These are phyloP conservation scores for Steinernema carpocapsae DNA, from an alignment of 2,888 invertebrate genomes.

Conservation along the genomic window DNA sequence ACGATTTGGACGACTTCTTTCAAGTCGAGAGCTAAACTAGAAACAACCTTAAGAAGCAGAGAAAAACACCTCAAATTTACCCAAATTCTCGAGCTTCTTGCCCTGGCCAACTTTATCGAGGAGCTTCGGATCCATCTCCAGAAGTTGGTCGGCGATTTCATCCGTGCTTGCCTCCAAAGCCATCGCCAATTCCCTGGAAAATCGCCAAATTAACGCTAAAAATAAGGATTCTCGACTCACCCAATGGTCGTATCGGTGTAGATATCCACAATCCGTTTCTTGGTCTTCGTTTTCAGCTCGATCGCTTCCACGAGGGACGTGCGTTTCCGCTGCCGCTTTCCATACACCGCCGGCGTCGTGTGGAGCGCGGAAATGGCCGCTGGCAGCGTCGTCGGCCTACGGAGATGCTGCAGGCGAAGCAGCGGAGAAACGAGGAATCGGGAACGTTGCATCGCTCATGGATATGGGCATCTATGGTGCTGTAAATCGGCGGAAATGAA, in stretches of 20 bases:
- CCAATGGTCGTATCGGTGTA: slow-evolving; percentile 52
- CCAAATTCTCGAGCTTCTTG: too few relatives aligned
- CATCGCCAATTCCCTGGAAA: slow-evolving; percentile 13
- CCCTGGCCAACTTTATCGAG: background rate
- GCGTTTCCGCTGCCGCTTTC: background rate
- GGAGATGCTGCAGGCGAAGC: background rate
- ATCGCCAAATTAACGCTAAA: background rate
- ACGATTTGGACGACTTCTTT: slow-evolving; percentile 41
- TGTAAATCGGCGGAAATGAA: too few relatives aligned
- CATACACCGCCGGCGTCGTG: background rate
- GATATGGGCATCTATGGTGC: background rate
- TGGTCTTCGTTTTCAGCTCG: slow-evolving; percentile 55
- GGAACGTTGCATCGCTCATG: background rate
- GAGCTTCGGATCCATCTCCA: slow-evolving; percentile 6
- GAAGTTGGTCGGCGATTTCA: background rate
- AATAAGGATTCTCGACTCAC: slow-evolving; percentile 41
- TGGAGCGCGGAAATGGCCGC: background rate
- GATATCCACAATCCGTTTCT: slow-evolving; percentile 53
- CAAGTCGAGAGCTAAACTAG: slow-evolving; percentile 39
- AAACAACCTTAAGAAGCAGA: background rate
- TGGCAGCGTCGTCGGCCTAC: background rate
- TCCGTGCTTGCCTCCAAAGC: background rate
- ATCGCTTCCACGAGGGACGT: slow-evolving; percentile 55
- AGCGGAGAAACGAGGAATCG: background rate
- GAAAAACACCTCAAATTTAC: background rate